Conservation (phyloP, 1,140 invertebrate genomes). For the Platyscapa corneri region DNA sequence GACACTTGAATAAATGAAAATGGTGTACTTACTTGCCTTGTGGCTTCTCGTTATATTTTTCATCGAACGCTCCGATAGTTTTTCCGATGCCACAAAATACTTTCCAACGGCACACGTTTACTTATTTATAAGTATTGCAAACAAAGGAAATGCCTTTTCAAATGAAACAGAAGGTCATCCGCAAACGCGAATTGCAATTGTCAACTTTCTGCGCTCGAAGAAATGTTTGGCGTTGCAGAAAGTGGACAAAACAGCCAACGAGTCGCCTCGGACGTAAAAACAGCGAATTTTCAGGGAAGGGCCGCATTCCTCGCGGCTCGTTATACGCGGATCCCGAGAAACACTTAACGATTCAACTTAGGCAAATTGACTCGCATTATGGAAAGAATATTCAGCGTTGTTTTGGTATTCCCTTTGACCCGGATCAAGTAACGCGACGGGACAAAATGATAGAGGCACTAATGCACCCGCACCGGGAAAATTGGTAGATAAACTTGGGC, state of each 20-base stretch:
- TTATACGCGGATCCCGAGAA: neutral
- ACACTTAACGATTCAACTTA: neutral
- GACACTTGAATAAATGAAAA: neutral
- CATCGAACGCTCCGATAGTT: neutral
- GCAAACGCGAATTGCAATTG: too few species aligned
- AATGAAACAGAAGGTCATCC: too few species aligned
- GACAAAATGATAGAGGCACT: neutral
- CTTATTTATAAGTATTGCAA: too few species aligned
- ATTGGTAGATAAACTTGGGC: slow-evolving; percentile 8
- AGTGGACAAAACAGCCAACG: neutral
- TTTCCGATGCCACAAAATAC: too few species aligned
- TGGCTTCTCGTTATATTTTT: neutral
- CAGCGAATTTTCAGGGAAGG: neutral
- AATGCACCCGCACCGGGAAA: neutral
- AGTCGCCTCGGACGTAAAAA: neutral
- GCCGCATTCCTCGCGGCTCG: neutral
- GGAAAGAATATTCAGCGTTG: neutral
- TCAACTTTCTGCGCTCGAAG: too few species aligned
- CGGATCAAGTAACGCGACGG: neutral
- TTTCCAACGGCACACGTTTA: too few species aligned
- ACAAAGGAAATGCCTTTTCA: too few species aligned
- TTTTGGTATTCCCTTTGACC: neutral
- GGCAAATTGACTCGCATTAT: neutral
- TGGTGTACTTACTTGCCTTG: neutral
- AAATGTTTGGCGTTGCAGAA: neutral